Conservation (phyloP, 2,113 vertebrate species). For the Petrocephalus microphthalmus region DNA sequence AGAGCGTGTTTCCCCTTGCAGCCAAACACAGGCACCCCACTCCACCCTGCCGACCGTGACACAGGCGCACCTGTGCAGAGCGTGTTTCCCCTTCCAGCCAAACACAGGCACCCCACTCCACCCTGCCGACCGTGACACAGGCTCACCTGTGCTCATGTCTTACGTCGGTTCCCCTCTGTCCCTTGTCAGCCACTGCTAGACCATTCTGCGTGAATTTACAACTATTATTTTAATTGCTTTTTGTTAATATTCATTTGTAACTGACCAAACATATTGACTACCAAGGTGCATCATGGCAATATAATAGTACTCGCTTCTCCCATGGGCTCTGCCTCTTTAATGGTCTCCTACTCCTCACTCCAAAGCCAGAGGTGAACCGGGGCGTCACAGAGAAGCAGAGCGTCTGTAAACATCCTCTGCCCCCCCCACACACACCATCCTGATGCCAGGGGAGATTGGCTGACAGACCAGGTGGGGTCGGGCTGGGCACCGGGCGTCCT, state of each 20-base stretch:
- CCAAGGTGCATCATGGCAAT: background rate
- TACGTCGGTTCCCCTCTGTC: background rate
- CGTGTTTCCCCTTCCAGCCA: too few relatives aligned
- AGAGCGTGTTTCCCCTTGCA: too few relatives aligned
- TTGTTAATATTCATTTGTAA: background rate
- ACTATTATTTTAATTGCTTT: background rate
- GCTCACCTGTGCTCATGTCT: slow-evolving; percentile 20
- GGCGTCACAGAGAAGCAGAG: slow-evolving; percentile 45
- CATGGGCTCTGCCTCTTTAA: background rate
- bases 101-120: slow-evolving; percentile 12
- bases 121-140: slow-evolving; percentile 61
- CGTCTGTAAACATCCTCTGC: slow-evolving; percentile 43
- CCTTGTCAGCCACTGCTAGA: background rate
- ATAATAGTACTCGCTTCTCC: background rate
- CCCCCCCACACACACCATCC: background rate
- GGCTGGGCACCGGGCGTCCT: slow-evolving; percentile 12
- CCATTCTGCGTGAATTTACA: background rate
- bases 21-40: too few relatives aligned
- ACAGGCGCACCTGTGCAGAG: slow-evolving; percentile 44
- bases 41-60: slow-evolving; percentile 55
- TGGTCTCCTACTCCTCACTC: background rate
- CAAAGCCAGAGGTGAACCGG: background rate
- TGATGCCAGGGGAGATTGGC: slow-evolving; percentile 20
- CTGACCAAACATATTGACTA: background rate
- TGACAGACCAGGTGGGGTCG: background rate